Base-by-base conservation (phyloP, 2,888 invertebrate species). In the Amiota mariae region DNA sequence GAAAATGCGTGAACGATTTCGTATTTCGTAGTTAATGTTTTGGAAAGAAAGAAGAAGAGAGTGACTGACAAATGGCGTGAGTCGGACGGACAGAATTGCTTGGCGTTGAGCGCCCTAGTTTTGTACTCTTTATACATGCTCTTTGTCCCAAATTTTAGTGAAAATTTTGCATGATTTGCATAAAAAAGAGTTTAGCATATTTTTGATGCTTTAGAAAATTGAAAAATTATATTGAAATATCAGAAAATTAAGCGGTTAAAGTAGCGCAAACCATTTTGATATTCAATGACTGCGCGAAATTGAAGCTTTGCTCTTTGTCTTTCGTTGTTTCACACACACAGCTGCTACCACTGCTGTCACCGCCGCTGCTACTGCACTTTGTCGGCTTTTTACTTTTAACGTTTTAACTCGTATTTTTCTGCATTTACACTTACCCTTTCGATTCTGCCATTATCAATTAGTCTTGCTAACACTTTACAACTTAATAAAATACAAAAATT, bases 391-490 rank as follows among this genome's bases (percentile, higher is more conserved):
- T 57, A 67, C 73, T 74, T 20, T 8, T 46, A 46, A 48, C 59
- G 61, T 74, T 20, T 8, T 46, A 46, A 48, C 59, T 57, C 36
- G 73, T 72, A 63, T 70, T 68, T 71, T 13, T 46, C 36, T 59
- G 56, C 24, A 66, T 64, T 70, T 78, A 76, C 72, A 89, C 89
- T 89, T 85, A 90, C 89, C 89, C 88, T 76, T 90, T 90, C 46
- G 90, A 86, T 79, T 90, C 89, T 78, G 89, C 89, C 89, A 90
- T 90, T 67, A 71, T 82, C 77, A 74, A 74, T 51, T 79, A 78
- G 73, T 78, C 75, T 78, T 79, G 73, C 64, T 79, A 59, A 70
- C 77, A 86, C 81, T 81, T 81, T 78, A 46, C 56, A 76, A 75
- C 84, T 86, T 85, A 84, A 13, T 54, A 47, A 54, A 54, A 9